These are phyloP conservation scores for Caranx melampygus DNA, from an alignment of 2,113 vertebrate species.

Conservation along the genomic window DNA sequence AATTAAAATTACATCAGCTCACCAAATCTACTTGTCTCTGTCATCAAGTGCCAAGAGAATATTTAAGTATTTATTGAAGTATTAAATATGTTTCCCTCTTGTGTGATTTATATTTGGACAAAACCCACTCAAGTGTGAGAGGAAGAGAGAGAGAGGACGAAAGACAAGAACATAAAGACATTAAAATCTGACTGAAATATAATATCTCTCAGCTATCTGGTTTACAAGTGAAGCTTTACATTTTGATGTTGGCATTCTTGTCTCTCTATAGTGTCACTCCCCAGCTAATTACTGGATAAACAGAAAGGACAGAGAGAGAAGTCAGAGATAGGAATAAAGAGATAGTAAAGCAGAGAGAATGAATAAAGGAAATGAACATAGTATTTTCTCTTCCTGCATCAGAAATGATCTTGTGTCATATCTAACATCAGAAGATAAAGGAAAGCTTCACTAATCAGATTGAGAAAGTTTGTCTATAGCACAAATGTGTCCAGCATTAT, in stretches of 20 bases:
- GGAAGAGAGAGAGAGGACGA: too few relatives aligned
- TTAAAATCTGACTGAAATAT: not conserved
- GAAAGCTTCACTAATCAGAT: too few relatives aligned
- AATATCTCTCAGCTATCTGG: not conserved
- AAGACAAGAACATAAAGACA: not conserved
- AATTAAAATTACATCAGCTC: not conserved
- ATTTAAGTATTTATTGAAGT: not conserved
- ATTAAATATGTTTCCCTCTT: not conserved
- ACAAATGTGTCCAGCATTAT: not conserved
- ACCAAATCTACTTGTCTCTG: too few relatives aligned
- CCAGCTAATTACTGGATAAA: too few relatives aligned
- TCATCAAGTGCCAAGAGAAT: not conserved
- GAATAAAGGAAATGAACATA: not conserved
- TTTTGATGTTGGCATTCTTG: not conserved
- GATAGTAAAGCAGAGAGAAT: not conserved
- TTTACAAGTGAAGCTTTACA: not conserved
- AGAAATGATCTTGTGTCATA: not conserved
- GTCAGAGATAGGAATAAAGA: not conserved
- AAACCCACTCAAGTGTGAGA: not conserved
- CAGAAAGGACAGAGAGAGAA: too few relatives aligned
- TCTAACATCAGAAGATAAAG: not conserved
- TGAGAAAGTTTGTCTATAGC: too few relatives aligned
- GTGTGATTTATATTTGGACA: conserved; percentile 3
- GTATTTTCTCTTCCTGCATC: not conserved
- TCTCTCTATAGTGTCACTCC: not conserved